Evolutionary conservation across 2,113 vertebrate genomes (phyloP).

Genomic region (Chaenocephalus aceratus): DNA sequence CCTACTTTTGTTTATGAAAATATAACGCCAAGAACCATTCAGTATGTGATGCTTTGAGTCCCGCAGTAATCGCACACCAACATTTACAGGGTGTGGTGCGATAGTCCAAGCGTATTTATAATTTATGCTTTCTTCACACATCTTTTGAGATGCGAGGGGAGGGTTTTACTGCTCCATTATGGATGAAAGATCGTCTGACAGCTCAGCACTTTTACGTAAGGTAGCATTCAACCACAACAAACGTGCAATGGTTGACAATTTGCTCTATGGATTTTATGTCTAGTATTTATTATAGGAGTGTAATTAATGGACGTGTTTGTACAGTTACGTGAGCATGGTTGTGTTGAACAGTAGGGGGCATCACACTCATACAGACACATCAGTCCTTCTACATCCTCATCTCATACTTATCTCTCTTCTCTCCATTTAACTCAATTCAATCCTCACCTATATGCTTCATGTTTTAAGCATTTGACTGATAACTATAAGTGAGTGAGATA

Average conservation of each 20-base stretch:
- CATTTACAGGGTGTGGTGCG: conserved; percentile 20
- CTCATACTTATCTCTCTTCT: not conserved
- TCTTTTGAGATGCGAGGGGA: conserved; percentile 64
- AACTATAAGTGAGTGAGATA: not conserved
- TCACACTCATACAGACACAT: conserved; percentile 22
- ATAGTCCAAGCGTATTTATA: conserved; percentile 57
- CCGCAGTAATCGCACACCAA: conserved; percentile 29
- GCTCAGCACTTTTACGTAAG: conserved; percentile 6
- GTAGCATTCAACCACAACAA: conserved; percentile 1
- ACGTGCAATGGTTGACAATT: too few relatives aligned
- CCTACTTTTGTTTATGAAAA: not conserved
- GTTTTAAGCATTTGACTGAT: not conserved
- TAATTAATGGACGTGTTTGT: too few relatives aligned
- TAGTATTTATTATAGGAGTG: too few relatives aligned
- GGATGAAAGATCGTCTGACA: conserved; percentile 53
- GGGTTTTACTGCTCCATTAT: conserved; percentile 59
- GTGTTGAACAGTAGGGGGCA: conserved; percentile 43
- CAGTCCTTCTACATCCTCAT: not conserved
- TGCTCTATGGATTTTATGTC: too few relatives aligned
- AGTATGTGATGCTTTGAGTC: conserved; percentile 6
- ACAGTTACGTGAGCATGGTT: too few relatives aligned
- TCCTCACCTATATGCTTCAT: too few relatives aligned
- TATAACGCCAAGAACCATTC: not conserved
- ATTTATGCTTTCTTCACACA: conserved; percentile 74
- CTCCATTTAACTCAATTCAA: too few relatives aligned